Conservation (phyloP, 2,113 vertebrate species). For the Catharus bicknelli region DNA sequence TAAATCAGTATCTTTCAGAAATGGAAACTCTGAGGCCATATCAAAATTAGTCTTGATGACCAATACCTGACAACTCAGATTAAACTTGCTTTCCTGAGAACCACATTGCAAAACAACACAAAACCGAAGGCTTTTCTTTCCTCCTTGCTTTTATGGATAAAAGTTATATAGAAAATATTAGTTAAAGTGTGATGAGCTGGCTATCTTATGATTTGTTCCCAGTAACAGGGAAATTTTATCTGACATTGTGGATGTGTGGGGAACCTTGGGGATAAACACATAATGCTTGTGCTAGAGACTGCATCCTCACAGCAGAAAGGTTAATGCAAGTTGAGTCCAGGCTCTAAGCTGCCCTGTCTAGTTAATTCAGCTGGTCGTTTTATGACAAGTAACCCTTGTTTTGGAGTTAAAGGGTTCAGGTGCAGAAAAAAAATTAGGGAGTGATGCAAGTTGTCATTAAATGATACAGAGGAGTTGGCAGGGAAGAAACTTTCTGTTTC, state of each 20-base stretch:
- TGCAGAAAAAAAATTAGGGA: background rate
- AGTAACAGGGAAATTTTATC: background rate
- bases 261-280: background rate
- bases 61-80: background rate
- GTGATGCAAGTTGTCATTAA: background rate
- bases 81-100: slow-evolving; percentile 13
- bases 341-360: background rate
- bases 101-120: background rate
- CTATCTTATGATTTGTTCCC: background rate
- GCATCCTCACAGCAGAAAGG: background rate
- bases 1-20: slow-evolving; percentile 23
- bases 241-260: background rate
- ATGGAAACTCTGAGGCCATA: slow-evolving; percentile 8
- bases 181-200: background rate
- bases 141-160: background rate
- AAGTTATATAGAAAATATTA: background rate
- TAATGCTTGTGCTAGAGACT: background rate
- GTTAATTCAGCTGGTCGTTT: background rate
- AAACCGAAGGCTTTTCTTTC: background rate
- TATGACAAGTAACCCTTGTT: background rate
- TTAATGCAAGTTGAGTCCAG: background rate
- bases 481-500: slow-evolving; percentile 31
- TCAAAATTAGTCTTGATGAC: slow-evolving; percentile 25
- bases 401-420: background rate
- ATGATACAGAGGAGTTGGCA: slow-evolving; percentile 9